These are phyloP conservation scores for Xyrichtys novacula DNA, from an alignment of 2,797 vertebrate species.

Conservation along the genomic window DNA sequence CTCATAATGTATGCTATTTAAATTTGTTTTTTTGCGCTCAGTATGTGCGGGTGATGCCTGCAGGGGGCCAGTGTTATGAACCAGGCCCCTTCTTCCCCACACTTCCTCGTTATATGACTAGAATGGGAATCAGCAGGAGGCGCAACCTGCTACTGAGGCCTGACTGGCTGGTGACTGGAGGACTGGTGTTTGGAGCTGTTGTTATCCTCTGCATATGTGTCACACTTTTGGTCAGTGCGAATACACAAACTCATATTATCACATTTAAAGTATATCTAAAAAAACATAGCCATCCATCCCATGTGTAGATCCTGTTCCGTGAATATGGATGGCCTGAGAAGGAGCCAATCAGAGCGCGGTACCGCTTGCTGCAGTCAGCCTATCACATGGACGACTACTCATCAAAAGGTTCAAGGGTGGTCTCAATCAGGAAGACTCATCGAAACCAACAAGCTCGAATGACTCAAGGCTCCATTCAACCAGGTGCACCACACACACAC, in stretches of 20 bases:
- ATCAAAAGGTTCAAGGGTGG: conserved; percentile 80
- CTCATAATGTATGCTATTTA: not conserved
- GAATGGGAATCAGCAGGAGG: conserved; percentile 86
- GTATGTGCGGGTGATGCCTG: conserved; percentile 89
- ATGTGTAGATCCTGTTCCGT: conserved; percentile 86
- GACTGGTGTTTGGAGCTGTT: conserved; percentile 80
- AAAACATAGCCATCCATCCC: not conserved
- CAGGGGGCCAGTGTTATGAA: conserved; percentile 88
- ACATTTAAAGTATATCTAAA: not conserved
- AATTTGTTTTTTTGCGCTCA: conserved; percentile 53
- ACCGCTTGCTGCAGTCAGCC: conserved; percentile 85
- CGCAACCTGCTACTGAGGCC: conserved; percentile 82
- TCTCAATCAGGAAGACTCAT: conserved; percentile 79
- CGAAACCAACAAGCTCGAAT: conserved; percentile 73
- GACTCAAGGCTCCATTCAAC: conserved; percentile 67
- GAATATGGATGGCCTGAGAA: conserved; percentile 85
- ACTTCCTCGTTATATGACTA: conserved; percentile 84
- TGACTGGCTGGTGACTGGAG: conserved; percentile 86
- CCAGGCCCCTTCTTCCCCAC: conserved; percentile 88
- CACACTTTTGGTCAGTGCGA: conserved; percentile 82
- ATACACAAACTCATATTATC: not conserved
- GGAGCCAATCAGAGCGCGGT: conserved; percentile 71
- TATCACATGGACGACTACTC: conserved; percentile 88
- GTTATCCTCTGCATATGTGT: conserved; percentile 84
- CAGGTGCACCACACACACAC: conserved; percentile 63